Evolutionary conservation across 2,888 invertebrate species (phyloP).

Genomic region (Campaea margaritaria): DNA sequence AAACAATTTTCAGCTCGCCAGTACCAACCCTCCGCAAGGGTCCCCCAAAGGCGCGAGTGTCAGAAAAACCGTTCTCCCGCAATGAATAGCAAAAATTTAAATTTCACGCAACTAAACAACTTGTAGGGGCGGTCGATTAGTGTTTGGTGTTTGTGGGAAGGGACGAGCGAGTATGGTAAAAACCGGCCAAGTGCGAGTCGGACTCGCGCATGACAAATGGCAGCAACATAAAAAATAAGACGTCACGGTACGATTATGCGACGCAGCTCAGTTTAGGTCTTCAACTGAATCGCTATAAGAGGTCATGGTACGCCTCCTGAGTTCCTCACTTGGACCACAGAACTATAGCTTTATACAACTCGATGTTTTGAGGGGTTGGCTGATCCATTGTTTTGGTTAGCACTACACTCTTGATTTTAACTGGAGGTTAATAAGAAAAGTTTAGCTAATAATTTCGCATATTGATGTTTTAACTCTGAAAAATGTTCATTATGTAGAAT

Average conservation of each 20-base stretch:
- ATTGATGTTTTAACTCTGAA: too few relatives aligned
- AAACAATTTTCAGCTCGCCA: conserved; percentile 40
- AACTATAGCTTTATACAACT: conserved; percentile 56
- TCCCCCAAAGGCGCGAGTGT: conserved; percentile 67
- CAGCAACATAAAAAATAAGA: too few relatives aligned
- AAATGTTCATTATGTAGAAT: too few relatives aligned
- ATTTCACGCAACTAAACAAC: conserved; percentile 76
- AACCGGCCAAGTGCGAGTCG: too few relatives aligned
- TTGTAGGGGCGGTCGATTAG: conserved; percentile 45
- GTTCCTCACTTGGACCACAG: conserved; percentile 41
- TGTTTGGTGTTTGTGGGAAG: conserved; percentile 36
- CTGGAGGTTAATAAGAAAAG: conserved; percentile 21
- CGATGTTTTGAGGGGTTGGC: conserved; percentile 56
- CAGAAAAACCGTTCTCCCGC: conserved; percentile 77
- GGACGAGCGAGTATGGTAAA: background rate
- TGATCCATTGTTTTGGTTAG: conserved; percentile 62
- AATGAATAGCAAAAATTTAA: conserved; percentile 84
- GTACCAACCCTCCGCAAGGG: conserved; percentile 58
- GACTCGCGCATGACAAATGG: too few relatives aligned
- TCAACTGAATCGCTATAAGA: too few relatives aligned
- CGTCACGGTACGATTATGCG: too few relatives aligned
- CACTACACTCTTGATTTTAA: conserved; percentile 37
- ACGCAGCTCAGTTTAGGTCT: too few relatives aligned
- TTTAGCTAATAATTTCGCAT: too few relatives aligned
- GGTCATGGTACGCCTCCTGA: too few relatives aligned